phyloP scores from a whole-genome alignment of 64 coral and sea anemone genomes.

The Hydrozoanthus tunicans region DNA sequence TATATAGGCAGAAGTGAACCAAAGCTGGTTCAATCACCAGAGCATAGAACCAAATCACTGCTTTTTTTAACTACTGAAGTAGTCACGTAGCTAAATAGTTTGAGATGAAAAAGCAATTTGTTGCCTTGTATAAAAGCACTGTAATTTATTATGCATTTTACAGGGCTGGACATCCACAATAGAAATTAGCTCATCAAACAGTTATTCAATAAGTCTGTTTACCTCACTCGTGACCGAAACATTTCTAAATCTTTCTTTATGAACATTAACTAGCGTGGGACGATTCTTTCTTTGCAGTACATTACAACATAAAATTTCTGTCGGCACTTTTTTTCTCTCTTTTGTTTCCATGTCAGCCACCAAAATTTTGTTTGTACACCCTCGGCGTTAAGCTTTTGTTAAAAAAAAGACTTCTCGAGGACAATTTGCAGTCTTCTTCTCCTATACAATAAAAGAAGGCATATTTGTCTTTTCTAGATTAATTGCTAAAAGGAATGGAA shows the following conservation, averaged over 20 bases:
- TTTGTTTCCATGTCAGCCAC: background rate
- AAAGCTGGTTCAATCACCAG: background rate
- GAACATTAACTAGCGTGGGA: background rate
- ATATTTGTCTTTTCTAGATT: conserved; percentile 30
- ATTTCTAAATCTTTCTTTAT: background rate
- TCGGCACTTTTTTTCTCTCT: conserved; percentile 17
- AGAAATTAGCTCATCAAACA: conserved; percentile 47
- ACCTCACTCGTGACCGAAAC: conserved; percentile 4
- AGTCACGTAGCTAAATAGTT: background rate
- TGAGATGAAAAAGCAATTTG: background rate
- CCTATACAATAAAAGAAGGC: conserved; percentile 9
- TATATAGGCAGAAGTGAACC: background rate
- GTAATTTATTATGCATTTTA: conserved; percentile 17
- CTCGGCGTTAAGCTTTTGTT: conserved; percentile 47
- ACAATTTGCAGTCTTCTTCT: conserved; percentile 17
- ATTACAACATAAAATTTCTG: background rate
- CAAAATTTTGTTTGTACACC: conserved; percentile 38
- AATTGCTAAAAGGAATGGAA: conserved; percentile 50
- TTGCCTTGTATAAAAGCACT: conserved; percentile 24
- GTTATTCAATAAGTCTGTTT: conserved; percentile 52
- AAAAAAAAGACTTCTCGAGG: conserved; percentile 32
- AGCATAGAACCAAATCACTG: background rate
- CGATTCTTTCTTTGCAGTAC: background rate
- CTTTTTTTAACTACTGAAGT: background rate
- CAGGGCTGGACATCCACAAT: conserved; percentile 17